Conservation (phyloP, 2,888 invertebrate genomes). For the Abrostola triplasia region DNA sequence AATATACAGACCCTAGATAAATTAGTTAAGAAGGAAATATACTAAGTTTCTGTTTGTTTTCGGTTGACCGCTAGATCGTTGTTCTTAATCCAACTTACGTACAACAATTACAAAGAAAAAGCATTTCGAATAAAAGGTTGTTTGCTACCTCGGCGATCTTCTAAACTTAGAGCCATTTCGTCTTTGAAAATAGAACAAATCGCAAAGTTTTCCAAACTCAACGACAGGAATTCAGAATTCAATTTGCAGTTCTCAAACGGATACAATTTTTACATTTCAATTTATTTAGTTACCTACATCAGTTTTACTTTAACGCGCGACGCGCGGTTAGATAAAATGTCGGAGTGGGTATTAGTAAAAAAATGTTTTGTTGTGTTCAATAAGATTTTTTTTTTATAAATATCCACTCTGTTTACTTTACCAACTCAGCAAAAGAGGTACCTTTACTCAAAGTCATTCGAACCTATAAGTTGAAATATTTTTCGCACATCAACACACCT, state of each 20-base stretch:
- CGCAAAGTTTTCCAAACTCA: not conserved
- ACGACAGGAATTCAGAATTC: not conserved
- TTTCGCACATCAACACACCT: too few relatives aligned
- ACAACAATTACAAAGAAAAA: not conserved
- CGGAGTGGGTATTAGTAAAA: too few relatives aligned
- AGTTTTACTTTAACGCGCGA: too few relatives aligned
- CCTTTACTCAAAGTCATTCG: too few relatives aligned
- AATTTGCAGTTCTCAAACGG: not conserved
- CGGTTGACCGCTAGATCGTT: not conserved
- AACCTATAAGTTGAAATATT: too few relatives aligned
- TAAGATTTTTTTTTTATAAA: too few relatives aligned
- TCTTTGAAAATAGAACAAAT: not conserved
- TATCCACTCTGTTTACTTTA: too few relatives aligned
- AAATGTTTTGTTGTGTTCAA: too few relatives aligned
- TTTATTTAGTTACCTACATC: too few relatives aligned
- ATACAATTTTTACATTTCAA: too few relatives aligned
- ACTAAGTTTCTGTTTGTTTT: slow-evolving; percentile 3
- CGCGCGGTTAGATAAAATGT: too few relatives aligned
- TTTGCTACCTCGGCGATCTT: not conserved
- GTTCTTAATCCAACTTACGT: not conserved
- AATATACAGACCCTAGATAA: not conserved
- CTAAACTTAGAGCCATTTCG: not conserved
- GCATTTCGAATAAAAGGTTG: not conserved
- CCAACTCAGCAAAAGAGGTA: too few relatives aligned
- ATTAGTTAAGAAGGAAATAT: not conserved